phyloP scores from a whole-genome alignment of 2,888 invertebrate genomes.

The Xylocampa areola region DNA sequence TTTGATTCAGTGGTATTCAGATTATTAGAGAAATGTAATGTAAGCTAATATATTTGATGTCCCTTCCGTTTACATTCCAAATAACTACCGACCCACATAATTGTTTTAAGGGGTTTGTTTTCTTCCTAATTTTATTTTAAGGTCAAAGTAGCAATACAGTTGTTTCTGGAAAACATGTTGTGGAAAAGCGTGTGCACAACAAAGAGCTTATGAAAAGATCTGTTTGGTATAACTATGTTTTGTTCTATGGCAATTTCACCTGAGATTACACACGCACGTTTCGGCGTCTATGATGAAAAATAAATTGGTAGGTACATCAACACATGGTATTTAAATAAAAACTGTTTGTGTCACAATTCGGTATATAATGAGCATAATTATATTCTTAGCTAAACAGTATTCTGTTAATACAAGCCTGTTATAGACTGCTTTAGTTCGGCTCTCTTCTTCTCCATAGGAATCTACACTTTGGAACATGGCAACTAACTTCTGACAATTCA shows the following conservation, averaged over 20 bases:
- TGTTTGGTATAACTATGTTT: background rate
- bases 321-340: no score
- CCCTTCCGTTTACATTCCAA: constrained; percentile 31
- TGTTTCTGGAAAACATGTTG: constrained; percentile 18
- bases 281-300: no score
- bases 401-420: no score
- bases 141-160: constrained; percentile 11
- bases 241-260: background rate
- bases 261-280: background rate
- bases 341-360: no score
- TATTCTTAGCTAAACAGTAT: no score
- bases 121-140: constrained; percentile 51
- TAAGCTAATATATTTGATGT: constrained; percentile 23
- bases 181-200: constrained; percentile 8
- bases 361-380: no score
- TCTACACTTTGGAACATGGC: no score
- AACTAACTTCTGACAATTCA: no score
- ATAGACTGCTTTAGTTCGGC: no score
- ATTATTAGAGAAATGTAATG: constrained; percentile 33
- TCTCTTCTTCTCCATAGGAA: no score
- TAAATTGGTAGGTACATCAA: no score
- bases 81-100: constrained; percentile 45
- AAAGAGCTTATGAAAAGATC: background rate
- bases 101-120: constrained; percentile 22
- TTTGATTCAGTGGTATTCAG: constrained; percentile 40